Evolutionary conservation across 2,888 invertebrate species (phyloP), one percentile per base, ranked within the genome.

Genomic region (Harpalus rubripes): DNA sequence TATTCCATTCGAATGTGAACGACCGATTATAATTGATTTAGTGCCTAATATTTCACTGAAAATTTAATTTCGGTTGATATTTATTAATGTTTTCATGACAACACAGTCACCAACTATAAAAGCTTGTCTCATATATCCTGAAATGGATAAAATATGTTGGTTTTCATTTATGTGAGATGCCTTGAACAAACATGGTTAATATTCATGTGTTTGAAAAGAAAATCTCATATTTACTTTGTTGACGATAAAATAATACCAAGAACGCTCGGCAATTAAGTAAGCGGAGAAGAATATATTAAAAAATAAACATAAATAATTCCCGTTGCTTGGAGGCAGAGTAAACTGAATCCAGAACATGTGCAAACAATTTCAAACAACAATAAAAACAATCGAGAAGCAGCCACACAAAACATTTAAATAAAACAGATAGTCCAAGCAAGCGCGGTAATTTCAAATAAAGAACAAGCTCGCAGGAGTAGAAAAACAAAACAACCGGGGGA

Each of bases 401-500:
- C 26, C 15, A 65, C 72, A 74, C 68, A 74, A 74, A 74, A 74
- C 72, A 74, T 74, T 74, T 74, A 74, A 74, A 74, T 74, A 74
- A 74, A 74, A 74, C 72, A 74, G 44, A 74, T 74, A 74, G 44
- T 18, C 72, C 68, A 39, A 68, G 39, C 68, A 68, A 78, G 59
- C 58, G 79, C 58, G 79, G 79, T 79, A 79, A 79, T 79, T 79
- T 79, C 79, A 79, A 79, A 79, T 79, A 58, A 79, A 79, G 79
- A 79, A 41, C 59, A 32, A 56, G 7, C 44, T 15, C 44, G 32
- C 68, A 74, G 61, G 22, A 10, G 61, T 26, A 65, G 68, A 74
- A 74, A 74, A 74, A 74, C 72, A 74, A 68, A 68, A 41, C 41
- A 68, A 5, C 32, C 68, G 44, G 44, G 41, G 16, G 18, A 74